Evolutionary conservation across 2,113 vertebrate genomes (phyloP).

Genomic region (Nipponia nippon): DNA sequence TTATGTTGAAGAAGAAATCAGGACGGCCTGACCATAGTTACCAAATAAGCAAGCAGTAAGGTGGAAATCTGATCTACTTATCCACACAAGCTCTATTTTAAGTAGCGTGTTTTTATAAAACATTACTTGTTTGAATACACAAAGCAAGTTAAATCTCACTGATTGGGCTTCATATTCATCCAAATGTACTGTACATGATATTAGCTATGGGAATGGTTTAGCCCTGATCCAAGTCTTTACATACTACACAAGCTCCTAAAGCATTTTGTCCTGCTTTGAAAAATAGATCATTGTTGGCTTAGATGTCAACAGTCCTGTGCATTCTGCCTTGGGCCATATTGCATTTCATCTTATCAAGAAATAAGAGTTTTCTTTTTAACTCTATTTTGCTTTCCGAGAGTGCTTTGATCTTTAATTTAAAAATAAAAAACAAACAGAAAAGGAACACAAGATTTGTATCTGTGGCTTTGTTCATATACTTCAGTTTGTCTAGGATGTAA

Average conservation of each 20-base stretch:
- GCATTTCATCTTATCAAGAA: slow-evolving; percentile 52
- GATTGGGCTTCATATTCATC: neutral
- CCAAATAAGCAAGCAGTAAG: neutral
- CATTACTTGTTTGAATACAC: neutral
- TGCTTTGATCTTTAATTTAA: slow-evolving; percentile 51
- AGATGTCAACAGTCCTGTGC: slow-evolving; percentile 7
- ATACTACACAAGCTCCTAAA: neutral
- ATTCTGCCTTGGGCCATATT: slow-evolving; percentile 31
- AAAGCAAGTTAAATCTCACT: neutral
- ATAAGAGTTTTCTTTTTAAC: slow-evolving; percentile 17
- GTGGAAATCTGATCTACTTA: neutral
- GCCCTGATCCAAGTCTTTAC: neutral
- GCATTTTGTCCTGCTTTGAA: slow-evolving; percentile 34
- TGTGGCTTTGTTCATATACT: neutral
- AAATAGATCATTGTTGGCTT: neutral
- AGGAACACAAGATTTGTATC: neutral
- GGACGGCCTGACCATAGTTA: neutral
- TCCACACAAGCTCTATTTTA: neutral
- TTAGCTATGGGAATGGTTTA: neutral
- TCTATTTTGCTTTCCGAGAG: neutral
- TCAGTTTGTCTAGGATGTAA: neutral
- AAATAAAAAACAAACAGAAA: neutral
- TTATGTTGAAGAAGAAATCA: neutral
- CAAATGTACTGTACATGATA: neutral
- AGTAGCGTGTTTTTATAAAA: neutral